Evolutionary conservation across 2,888 invertebrate species (phyloP), one percentile per base, ranked within the genome.

Genomic region (Orchesella flavescens): DNA sequence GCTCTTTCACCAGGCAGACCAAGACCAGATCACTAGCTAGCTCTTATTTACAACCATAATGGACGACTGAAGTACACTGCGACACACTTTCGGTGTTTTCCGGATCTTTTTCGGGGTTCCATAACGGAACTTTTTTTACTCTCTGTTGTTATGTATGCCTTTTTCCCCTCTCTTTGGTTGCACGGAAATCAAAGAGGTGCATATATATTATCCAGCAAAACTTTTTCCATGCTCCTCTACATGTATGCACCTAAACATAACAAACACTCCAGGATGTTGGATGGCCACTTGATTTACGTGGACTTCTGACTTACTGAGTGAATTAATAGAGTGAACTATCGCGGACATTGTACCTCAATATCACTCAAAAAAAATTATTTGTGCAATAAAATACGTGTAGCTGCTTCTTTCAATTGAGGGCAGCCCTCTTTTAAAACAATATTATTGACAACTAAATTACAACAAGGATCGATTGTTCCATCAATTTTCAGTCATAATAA

Each of bases 51-150:
- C n/a, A n/a, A n/a, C n/a, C n/a, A n/a, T n/a, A n/a, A n/a, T n/a
- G n/a, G n/a, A n/a, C n/a, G n/a, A n/a, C 34, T 49, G 49, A 49
- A 34, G 15, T 49, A 49, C 21, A 68, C 68, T 68, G 68, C 68
- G 23, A 7, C 49, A 7, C 43, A n/a, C 15, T 23, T 21, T 49
- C 68, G 68, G 68, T 49, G 0, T 15, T 7, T 10, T 68, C 46
- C 68, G 68, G 68, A 21, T 12, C 12, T 3, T 49, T 49, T 19
- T 49, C 68, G 68, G 68, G 24, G 4, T 24, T 43, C 44, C n/a
- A 65, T 57, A 10, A 34, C 7, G 34, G 34, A 34, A 34, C 7
- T 4, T 34, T 34, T 34, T 34, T 34, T 57, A 17, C 17, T 4
- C 21, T 59, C 12, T 23, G 21, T 68, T 49, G 49, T 49, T 49